Percentiles rank a stretch among this genome's conserved stretches.
phyloP scores from a whole-genome alignment of 1,140 invertebrate genomes.

The Psix sp. region DNA sequence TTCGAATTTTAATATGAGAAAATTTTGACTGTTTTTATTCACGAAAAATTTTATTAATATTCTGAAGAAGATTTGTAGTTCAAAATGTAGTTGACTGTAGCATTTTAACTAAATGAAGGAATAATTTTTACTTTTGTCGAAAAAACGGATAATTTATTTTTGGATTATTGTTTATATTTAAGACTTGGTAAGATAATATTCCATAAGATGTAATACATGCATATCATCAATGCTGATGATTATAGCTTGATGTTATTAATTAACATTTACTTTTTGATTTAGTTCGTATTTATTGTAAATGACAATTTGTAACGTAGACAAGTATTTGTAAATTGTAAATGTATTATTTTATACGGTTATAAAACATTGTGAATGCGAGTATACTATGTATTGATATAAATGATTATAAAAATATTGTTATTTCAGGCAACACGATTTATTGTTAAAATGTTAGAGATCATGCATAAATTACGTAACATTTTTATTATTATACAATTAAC shows the following conservation, averaged over 20 bases:
- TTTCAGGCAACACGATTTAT: slow-evolving; percentile 59
- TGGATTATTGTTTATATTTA: slow-evolving; percentile 23
- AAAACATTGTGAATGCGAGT: slow-evolving; percentile 43
- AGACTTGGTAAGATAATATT: slow-evolving; percentile 10
- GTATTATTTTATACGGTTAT: slow-evolving; percentile 51
- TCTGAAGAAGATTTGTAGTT: no score
- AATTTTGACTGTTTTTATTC: neutral
- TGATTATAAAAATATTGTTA: slow-evolving; percentile 62
- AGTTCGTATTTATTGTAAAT: slow-evolving; percentile 54
- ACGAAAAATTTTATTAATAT: neutral
- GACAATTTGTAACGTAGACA: slow-evolving; percentile 52
- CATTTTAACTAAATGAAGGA: no score
- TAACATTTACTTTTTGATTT: slow-evolving; percentile 30
- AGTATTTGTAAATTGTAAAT: slow-evolving; percentile 60
- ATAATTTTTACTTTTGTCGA: slow-evolving; percentile 6
- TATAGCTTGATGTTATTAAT: slow-evolving; percentile 15
- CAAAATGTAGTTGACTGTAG: no score
- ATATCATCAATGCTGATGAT: slow-evolving; percentile 11
- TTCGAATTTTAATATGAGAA: neutral
- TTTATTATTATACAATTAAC: slow-evolving; percentile 4
- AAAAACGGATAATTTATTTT: slow-evolving; percentile 23
- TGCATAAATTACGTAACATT: slow-evolving; percentile 48
- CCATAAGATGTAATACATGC: slow-evolving; percentile 11
- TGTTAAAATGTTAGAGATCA: slow-evolving; percentile 59
- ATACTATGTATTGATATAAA: slow-evolving; percentile 51